Percentiles rank a stretch among this genome's conserved stretches.
Conservation (phyloP, 2,888 invertebrate species). For the Orthonychiurus folsomi region DNA sequence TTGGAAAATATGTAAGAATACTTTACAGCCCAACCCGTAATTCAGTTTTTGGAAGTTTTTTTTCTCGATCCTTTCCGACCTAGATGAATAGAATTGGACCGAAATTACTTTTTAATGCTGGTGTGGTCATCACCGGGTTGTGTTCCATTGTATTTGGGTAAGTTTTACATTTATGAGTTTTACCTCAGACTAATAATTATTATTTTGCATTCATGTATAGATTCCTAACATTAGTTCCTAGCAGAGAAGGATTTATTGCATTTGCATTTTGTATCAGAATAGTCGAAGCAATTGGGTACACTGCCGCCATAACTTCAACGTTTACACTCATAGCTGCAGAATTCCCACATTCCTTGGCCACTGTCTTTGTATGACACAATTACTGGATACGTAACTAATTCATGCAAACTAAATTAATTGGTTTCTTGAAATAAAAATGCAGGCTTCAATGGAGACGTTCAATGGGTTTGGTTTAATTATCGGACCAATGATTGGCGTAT, state of each 20-base stretch:
- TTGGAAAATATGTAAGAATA: constrained; percentile 43
- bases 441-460: constrained; percentile 45
- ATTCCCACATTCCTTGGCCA: constrained; percentile 48
- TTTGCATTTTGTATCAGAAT: constrained; percentile 70
- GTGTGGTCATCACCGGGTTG: constrained; percentile 71
- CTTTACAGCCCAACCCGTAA: no score
- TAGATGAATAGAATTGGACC: constrained; percentile 67
- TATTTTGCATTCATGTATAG: constrained; percentile 22
- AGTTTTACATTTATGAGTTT: constrained; percentile 31
- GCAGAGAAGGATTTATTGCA: constrained; percentile 57
- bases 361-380: constrained; percentile 47
- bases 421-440: no score
- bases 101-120: constrained; percentile 69
- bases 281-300: constrained; percentile 75
- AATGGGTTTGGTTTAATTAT: constrained; percentile 45
- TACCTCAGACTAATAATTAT: constrained; percentile 5
- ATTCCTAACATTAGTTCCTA: constrained; percentile 26
- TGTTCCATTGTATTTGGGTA: constrained; percentile 76
- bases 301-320: constrained; percentile 55
- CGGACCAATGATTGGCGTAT: constrained; percentile 44
- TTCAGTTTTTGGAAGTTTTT: no score
- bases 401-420: background rate
- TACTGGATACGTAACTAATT: background rate
- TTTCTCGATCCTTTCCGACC: no score
- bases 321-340: constrained; percentile 48